A percentile compares a stretch with the other conserved stretches of the same genome.
These are phyloP conservation scores for Potamilus streckersoni DNA, from an alignment of 1,140 invertebrate species.

Conservation along the genomic window DNA sequence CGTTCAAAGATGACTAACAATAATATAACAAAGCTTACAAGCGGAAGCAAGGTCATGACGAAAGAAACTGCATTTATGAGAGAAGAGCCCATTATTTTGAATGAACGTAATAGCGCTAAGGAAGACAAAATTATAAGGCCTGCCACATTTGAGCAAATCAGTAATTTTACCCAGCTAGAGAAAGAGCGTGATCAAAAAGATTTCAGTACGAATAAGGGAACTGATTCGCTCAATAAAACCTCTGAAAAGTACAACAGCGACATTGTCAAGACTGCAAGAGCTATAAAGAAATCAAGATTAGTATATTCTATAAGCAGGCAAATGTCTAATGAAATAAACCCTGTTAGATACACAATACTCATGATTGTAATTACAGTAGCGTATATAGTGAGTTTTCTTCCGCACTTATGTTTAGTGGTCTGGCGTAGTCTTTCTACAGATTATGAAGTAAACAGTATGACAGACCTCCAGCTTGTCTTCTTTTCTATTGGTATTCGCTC, in stretches of 20 bases:
- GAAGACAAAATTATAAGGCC: too few species aligned
- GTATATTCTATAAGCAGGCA: background rate
- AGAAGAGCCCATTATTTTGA: too few species aligned
- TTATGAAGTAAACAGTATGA: slow-evolving; percentile 17
- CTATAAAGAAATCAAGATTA: background rate
- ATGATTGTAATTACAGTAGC: slow-evolving; percentile 26
- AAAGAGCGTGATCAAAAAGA: background rate
- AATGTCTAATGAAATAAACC: slow-evolving; percentile 15
- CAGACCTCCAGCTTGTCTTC: slow-evolving; percentile 25
- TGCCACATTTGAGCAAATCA: background rate
- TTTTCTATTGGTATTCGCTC: slow-evolving; percentile 42
- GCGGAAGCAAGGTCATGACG: too few species aligned
- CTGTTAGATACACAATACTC: slow-evolving; percentile 19
- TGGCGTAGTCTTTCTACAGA: slow-evolving; percentile 6
- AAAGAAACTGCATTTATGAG: too few species aligned
- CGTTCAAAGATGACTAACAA: too few species aligned
- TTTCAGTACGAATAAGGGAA: background rate
- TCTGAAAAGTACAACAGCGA: background rate
- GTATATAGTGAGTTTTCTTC: slow-evolving; percentile 26
- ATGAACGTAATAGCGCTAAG: too few species aligned
- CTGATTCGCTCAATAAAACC: background rate
- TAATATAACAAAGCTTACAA: too few species aligned
- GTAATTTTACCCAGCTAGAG: background rate
- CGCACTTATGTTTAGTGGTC: background rate
- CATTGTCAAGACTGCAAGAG: background rate